These are phyloP conservation scores for Corapipo altera DNA, from an alignment of 2,113 vertebrate species.

Conservation along the genomic window DNA sequence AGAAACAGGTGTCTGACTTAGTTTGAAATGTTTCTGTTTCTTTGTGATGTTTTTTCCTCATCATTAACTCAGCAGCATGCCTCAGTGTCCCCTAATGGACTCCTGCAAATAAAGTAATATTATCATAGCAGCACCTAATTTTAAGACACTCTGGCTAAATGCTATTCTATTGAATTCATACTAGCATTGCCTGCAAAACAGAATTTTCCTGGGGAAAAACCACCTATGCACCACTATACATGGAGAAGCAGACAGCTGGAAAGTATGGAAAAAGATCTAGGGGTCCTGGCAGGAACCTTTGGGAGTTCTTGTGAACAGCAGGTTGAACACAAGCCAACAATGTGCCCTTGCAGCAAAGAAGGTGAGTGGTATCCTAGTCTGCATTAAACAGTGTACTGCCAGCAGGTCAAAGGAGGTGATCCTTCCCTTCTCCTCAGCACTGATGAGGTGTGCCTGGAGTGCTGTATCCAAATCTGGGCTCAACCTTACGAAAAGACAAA, in stretches of 20 bases:
- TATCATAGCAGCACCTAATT: not conserved
- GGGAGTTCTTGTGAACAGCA: not conserved
- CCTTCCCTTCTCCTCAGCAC: not conserved
- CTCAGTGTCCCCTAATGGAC: not conserved
- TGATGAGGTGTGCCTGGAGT: not conserved
- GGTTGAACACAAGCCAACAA: not conserved
- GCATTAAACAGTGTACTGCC: not conserved
- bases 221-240: not conserved
- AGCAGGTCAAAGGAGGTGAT: not conserved
- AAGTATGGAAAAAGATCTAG: not conserved
- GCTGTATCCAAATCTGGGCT: not conserved
- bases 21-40: not conserved
- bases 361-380: not conserved
- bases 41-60: not conserved
- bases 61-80: not conserved
- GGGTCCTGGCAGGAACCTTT: not conserved
- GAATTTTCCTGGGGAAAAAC: not conserved
- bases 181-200: not conserved
- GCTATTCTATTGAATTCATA: not conserved
- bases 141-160: not conserved
- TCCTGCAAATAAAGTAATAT: not conserved
- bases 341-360: not conserved
- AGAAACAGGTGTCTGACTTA: not conserved
- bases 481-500: not conserved
- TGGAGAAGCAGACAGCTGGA: not conserved